Base-by-base conservation (phyloP, 92 coral and sea anemone species). In the Ricordea florida region DNA sequence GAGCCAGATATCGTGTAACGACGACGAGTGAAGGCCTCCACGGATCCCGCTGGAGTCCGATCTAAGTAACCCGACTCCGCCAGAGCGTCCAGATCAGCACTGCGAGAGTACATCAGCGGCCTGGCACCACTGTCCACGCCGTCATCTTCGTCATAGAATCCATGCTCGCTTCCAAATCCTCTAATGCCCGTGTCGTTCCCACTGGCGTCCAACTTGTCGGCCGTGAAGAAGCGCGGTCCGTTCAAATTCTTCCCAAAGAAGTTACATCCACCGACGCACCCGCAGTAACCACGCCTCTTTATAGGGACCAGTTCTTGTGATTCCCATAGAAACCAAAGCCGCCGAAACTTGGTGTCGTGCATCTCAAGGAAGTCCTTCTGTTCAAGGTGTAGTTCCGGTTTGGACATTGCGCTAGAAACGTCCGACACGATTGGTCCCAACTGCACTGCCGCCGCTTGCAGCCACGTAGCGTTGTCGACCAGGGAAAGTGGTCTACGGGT, bases 311-410 rank as follows among this genome's bases (percentile, higher is more conserved):
- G 50, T 25, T 72, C 92, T 27, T 62, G 61, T 34, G 85, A 87
- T 74, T 87, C 78, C 99, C 99, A 96, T 24, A 96, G 82, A 72
- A 96, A 96, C 99, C 99, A 96, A 10, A 96, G 82, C 50, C 99
- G 87, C 53, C 85, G 93, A 27, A 66, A 67, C 56, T 67, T 76
- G 10, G 69, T 73, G 59, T 96, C 99, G 68, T 96, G 99, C 76
- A 82, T 71, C 69, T 89, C 88, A 22, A 96, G 90, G 77, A 96
- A 96, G 41, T 78, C 92, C 52, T 81, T 92, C 76, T 96, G 99
- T 61, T 83, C 90, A 22, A 62, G 83, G 28, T 69, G 62, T 44
- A 66, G 80, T 49, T 89, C 85, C 41, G 85, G 66, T 14, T 29
- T 60, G 34, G 66, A 57, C 30, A 76, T 71, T 28, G 92, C 99